A percentile compares a stretch with the other conserved stretches of the same genome.
These are phyloP conservation scores for Strongylocentrotus purpuratus DNA, from an alignment of 35 echinoderm and acorn worm genomes.

Conservation along the genomic window DNA sequence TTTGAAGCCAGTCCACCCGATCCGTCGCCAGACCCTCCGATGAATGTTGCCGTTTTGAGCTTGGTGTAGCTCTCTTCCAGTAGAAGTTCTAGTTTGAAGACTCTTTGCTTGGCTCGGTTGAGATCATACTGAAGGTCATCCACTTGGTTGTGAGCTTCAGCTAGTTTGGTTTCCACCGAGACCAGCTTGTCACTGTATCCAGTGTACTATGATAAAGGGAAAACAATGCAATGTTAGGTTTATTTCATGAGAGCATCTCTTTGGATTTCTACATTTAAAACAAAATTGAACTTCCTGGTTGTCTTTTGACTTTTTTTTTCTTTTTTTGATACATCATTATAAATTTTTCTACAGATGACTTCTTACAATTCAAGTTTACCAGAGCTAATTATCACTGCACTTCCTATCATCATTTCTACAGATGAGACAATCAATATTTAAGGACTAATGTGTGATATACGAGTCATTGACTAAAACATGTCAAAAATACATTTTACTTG, in stretches of 20 bases:
- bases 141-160: conserved; percentile 74
- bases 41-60: conserved; percentile 78
- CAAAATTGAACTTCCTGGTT: no score
- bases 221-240: background rate
- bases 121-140: conserved; percentile 94
- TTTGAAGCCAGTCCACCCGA: conserved; percentile 71
- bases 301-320: no score
- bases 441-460: no score
- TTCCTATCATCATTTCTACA: no score
- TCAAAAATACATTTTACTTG: no score
- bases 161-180: conserved; percentile 79
- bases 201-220: conserved; percentile 59
- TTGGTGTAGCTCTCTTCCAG: conserved; percentile 88
- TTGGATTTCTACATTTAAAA: no score
- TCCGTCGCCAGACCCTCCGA: conserved; percentile 70
- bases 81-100: conserved; percentile 82
- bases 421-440: no score
- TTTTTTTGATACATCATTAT: no score
- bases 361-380: no score
- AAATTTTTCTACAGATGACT: no score
- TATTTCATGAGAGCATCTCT: background rate
- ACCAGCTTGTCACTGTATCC: conserved; percentile 80
- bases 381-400: no score
- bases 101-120: conserved; percentile 74
- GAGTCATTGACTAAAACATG: no score